These are phyloP conservation scores for Phrynocephalus vlangalii DNA, from an alignment of 2,797 vertebrate genomes.

Conservation along the genomic window DNA sequence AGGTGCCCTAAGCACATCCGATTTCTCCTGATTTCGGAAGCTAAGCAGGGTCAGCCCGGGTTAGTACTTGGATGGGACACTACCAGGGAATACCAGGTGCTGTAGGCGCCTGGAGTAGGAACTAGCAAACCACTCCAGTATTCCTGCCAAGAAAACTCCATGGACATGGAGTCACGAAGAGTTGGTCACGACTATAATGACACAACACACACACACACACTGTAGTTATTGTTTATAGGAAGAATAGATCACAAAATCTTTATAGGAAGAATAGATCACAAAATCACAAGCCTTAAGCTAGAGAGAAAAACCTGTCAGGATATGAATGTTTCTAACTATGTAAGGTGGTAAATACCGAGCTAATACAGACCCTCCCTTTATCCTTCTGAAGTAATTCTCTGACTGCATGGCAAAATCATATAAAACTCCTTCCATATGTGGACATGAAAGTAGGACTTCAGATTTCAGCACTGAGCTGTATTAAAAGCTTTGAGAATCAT, in stretches of 20 bases:
- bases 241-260: background rate
- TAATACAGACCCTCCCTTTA: background rate
- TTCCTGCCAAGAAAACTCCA: too few relatives aligned
- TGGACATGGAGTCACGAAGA: too few relatives aligned
- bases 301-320: background rate
- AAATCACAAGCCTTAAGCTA: background rate
- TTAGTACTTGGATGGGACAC: too few relatives aligned
- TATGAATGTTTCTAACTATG: background rate
- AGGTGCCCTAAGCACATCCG: too few relatives aligned
- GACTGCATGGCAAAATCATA: background rate
- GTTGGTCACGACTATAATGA: too few relatives aligned
- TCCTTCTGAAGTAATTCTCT: background rate
- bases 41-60: too few relatives aligned
- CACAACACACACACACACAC: too few relatives aligned
- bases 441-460: background rate
- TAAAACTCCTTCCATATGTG: background rate
- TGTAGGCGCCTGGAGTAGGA: too few relatives aligned
- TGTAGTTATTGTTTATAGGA: background rate
- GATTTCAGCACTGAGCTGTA: constrained; percentile 17
- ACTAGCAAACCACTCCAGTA: too few relatives aligned
- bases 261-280: background rate
- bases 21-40: too few relatives aligned
- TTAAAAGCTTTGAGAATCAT: background rate
- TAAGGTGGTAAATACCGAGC: background rate
- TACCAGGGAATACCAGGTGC: too few relatives aligned